Evolutionary conservation across 1,140 invertebrate genomes (phyloP).

Genomic region (Ladona fulva): DNA sequence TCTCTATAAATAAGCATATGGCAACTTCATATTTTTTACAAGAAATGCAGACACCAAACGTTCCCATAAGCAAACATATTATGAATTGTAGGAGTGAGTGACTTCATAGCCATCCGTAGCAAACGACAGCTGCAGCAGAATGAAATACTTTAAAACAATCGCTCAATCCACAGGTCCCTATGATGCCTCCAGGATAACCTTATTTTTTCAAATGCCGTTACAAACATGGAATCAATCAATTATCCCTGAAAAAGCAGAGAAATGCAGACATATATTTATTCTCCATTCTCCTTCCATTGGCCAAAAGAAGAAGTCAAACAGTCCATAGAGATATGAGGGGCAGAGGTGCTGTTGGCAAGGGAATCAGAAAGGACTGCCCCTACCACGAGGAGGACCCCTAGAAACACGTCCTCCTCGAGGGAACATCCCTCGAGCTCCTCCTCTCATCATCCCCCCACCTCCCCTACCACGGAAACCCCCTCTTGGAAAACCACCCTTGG

Average conservation of each 20-base stretch:
- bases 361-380: neutral
- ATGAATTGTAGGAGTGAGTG: too few relatives aligned
- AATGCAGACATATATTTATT: neutral
- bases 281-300: too few relatives aligned
- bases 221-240: neutral
- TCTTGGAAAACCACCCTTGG: neutral
- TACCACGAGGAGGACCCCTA: neutral
- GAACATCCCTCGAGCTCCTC: neutral
- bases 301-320: too few relatives aligned
- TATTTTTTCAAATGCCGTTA: conserved; percentile 3
- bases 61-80: neutral
- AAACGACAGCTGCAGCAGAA: too few relatives aligned
- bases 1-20: neutral
- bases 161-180: neutral
- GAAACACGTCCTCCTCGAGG: neutral
- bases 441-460: neutral
- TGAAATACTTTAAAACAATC: too few relatives aligned
- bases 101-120: too few relatives aligned
- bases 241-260: neutral
- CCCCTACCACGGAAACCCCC: neutral
- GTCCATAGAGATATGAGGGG: too few relatives aligned
- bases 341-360: too few relatives aligned
- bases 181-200: neutral
- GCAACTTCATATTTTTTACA: neutral
- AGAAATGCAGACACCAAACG: neutral